Evolutionary conservation across 23 tunicate genomes (phyloP).

Genomic region (Diplosoma virens): DNA sequence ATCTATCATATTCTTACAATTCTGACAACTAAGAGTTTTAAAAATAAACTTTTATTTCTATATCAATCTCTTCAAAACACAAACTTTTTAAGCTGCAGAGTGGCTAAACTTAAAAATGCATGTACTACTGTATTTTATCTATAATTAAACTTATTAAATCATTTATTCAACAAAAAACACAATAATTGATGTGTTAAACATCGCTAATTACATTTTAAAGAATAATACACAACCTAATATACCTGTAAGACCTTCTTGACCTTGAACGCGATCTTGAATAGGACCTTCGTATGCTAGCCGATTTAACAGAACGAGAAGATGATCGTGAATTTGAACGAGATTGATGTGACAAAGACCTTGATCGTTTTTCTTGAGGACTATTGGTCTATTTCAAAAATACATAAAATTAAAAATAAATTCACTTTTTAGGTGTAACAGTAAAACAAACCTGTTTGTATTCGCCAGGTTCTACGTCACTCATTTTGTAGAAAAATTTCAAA

Average conservation of each 20-base stretch:
- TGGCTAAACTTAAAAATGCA: too few species aligned
- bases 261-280: conserved; percentile 62
- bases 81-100: too few species aligned
- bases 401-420: not conserved
- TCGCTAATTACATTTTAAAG: too few species aligned
- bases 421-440: not conserved
- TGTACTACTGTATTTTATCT: too few species aligned
- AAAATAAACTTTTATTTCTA: too few species aligned
- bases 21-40: too few species aligned
- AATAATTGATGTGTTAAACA: too few species aligned
- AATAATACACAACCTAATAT: too few species aligned
- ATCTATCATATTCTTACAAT: too few species aligned
- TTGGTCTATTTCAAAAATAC: conserved; percentile 19
- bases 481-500: conserved; percentile 1
- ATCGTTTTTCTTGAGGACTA: conserved; percentile 46
- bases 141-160: too few species aligned
- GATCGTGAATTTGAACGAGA: conserved; percentile 51
- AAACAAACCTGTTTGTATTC: conserved; percentile 71
- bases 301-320: conserved; percentile 24
- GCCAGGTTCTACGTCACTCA: conserved; percentile 86
- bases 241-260: conserved; percentile 31
- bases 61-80: too few species aligned
- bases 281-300: conserved; percentile 25
- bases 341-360: conserved; percentile 31
- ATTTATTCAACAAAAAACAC: too few species aligned